Percentiles rank a stretch among this genome's conserved stretches.
These are phyloP conservation scores for Ceyx cyanopectus DNA, from an alignment of 2,113 vertebrate genomes.

Conservation along the genomic window DNA sequence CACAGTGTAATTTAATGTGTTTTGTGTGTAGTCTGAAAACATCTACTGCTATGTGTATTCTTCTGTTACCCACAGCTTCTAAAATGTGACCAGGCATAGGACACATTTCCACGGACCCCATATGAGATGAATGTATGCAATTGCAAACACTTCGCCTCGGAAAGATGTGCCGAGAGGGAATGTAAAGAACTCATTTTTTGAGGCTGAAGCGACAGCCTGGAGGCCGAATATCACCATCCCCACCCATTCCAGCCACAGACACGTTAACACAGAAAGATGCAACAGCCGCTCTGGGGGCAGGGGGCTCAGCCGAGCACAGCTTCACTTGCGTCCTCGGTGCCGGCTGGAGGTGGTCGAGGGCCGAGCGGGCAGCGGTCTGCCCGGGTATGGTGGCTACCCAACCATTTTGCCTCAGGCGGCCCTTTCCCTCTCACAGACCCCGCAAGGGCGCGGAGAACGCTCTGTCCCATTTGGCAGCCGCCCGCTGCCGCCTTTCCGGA, in stretches of 20 bases:
- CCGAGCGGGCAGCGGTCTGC: fast-evolving
- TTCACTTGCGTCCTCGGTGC: fast-evolving
- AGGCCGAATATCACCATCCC: background rate
- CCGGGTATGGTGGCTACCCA: fast-evolving
- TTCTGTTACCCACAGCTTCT: background rate
- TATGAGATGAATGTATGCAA: fast-evolving
- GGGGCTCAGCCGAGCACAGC: background rate
- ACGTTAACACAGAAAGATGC: fast-evolving
- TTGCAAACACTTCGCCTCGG: background rate
- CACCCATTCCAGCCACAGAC: background rate
- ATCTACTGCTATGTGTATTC: fast-evolving
- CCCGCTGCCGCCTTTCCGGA: background rate
- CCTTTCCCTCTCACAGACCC: fast-evolving
- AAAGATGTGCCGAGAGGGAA: background rate
- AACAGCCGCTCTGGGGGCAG: fast-evolving
- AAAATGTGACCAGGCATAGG: fast-evolving
- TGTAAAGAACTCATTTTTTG: fast-evolving
- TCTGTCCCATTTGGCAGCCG: background rate
- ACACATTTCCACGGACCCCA: fast-evolving
- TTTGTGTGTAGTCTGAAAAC: background rate
- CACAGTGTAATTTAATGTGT: background rate
- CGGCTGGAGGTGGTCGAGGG: fast-evolving
- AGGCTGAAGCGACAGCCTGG: fast-evolving
- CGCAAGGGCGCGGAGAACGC: fast-evolving
- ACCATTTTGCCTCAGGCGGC: fast-evolving